Evolutionary conservation across 2,797 vertebrate genomes (phyloP), one percentile per base, ranked within the genome.

Genomic region (Danio jaintianensis): DNA sequence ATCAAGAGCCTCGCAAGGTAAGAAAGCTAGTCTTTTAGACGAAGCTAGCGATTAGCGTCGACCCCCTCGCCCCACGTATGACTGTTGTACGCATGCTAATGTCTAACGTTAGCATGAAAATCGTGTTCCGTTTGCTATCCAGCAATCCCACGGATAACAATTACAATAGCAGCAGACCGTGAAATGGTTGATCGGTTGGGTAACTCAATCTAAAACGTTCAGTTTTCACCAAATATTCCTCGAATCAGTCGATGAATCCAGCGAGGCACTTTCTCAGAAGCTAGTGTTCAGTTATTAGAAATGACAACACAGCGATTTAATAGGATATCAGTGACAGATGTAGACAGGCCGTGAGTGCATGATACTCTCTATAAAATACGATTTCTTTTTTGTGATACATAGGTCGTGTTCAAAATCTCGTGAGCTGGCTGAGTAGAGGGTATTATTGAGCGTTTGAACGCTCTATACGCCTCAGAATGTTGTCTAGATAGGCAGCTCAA

Each of bases 1-100:
- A 91, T 85, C 91, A 92, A 53, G 97, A 98, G 87, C 96, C 97
- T n/a, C 90, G 93, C 76, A 95, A 95, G 94, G 94, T 95, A 94
- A 89, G 78, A 79, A 47, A 40, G 36, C 7, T 6, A 9, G 0
- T 18, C 7, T 1, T 47, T 47, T 22, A 45, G 50, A 45, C 62
- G 50, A 66, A n/a, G 18, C 13, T 5, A 18, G 6, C 20, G 12
- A 43, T 47, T 8, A 2, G 9, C 36, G 10, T 69, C 64, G n/a
- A n/a, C 6, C 0, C 6, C 2, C 61, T 15, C n/a, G 2, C 43
- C 1, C 29, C 29, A 45, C 22, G 55, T 18, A 40, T 13, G 22
- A 42, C 55, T 10, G 7, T 12, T 52, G 61, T 13, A 52, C 5
- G 42, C 55, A 10, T 29, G 15, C 42, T 12, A 38, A 52, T 20